Percentiles rank a stretch among this genome's conserved stretches.
Evolutionary conservation across 2,113 vertebrate genomes (phyloP).

Genomic region (Pseudopodoces humilis): DNA sequence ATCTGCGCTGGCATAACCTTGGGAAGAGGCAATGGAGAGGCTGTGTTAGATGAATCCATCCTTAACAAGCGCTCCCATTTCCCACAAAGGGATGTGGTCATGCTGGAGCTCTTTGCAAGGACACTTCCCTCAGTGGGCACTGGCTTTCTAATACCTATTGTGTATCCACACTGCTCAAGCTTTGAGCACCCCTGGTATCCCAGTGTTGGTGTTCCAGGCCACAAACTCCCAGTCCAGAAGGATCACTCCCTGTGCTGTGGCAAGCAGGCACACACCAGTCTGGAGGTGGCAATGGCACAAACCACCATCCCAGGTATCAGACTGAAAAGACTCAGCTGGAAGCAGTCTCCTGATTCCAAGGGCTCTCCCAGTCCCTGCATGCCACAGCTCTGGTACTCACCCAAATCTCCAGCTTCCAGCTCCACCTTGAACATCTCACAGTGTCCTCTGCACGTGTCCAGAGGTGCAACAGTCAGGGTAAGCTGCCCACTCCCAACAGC

Average conservation of each 20-base stretch:
- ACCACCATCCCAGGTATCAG: not conserved
- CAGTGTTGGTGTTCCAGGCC: not conserved
- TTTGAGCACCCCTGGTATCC: not conserved
- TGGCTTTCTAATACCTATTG: not conserved
- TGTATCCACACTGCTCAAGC: not conserved
- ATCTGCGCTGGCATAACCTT: slow-evolving; percentile 65
- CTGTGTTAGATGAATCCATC: not conserved
- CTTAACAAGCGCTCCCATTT: not conserved
- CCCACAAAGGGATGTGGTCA: accelerated
- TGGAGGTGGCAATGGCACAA: not conserved
- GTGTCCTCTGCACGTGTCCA: slow-evolving; percentile 65
- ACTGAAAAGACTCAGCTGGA: not conserved
- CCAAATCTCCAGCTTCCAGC: slow-evolving; percentile 72
- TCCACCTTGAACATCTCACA: slow-evolving; percentile 68
- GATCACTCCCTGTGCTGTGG: not conserved
- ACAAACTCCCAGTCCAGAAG: not conserved
- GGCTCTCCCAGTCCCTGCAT: not conserved
- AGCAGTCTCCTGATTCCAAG: not conserved
- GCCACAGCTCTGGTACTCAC: slow-evolving; percentile 41
- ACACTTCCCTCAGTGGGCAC: not conserved
- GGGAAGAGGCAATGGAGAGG: not conserved
- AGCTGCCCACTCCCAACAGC: slow-evolving; percentile 68
- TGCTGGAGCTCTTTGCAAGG: not conserved
- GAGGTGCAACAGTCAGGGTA: slow-evolving; percentile 68
- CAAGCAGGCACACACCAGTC: not conserved